Conservation (phyloP, 2,888 invertebrate genomes). For the Rhaphigaster nebulosa region DNA sequence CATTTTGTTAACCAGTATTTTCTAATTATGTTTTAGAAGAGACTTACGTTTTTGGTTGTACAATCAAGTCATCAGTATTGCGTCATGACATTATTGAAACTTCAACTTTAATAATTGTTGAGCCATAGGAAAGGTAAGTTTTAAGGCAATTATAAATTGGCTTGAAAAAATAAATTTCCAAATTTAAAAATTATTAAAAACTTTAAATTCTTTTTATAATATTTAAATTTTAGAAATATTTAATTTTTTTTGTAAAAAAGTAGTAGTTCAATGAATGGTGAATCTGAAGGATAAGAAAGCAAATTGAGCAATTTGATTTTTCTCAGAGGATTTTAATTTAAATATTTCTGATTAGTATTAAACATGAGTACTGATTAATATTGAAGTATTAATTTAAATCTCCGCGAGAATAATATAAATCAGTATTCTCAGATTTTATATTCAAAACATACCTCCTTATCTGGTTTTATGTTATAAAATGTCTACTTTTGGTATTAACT, state of each 20-base stretch:
- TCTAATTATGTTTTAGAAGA: background rate
- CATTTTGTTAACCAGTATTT: too few relatives aligned
- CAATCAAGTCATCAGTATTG: background rate
- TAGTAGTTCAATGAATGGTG: too few relatives aligned
- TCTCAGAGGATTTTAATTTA: too few relatives aligned
- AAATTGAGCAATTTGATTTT: too few relatives aligned
- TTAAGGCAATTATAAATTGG: background rate
- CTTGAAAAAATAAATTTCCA: background rate
- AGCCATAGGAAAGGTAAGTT: slow-evolving; percentile 17
- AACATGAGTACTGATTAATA: too few relatives aligned
- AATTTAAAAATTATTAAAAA: background rate
- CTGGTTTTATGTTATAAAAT: too few relatives aligned
- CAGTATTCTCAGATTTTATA: too few relatives aligned
- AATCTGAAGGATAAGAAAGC: too few relatives aligned
- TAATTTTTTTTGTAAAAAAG: background rate
- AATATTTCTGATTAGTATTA: too few relatives aligned
- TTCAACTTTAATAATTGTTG: slow-evolving; percentile 24
- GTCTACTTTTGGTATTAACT: background rate
- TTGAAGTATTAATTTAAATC: too few relatives aligned
- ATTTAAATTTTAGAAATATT: background rate
- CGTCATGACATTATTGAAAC: slow-evolving; percentile 19
- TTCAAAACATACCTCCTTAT: too few relatives aligned
- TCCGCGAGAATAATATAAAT: too few relatives aligned
- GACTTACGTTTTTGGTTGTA: slow-evolving; percentile 20
- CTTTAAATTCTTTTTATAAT: background rate